Percentiles rank a stretch among this genome's conserved stretches.
phyloP scores from a whole-genome alignment of 1,140 invertebrate species.

The Drosophila grimshawi region DNA sequence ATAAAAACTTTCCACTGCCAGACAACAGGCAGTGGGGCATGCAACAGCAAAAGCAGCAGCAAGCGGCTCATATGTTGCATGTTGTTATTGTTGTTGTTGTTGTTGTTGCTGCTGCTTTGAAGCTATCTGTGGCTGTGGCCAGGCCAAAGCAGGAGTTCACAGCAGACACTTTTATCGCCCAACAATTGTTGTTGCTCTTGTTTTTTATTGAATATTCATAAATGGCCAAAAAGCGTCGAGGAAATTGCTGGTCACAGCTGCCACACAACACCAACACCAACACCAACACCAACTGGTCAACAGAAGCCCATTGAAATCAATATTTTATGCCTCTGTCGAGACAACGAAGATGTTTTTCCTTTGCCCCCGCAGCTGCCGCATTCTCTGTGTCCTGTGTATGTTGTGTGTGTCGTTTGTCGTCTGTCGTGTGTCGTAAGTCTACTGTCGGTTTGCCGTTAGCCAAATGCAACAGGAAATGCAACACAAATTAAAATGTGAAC shows the following conservation, averaged over 20 bases:
- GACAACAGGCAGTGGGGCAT: constrained; percentile 21
- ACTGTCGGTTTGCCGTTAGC: constrained; percentile 6
- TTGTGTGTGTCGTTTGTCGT: not conserved
- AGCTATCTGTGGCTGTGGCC: constrained; percentile 59
- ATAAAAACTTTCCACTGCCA: constrained; percentile 68
- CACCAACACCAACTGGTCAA: constrained; percentile 11
- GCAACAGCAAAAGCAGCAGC: constrained; percentile 1
- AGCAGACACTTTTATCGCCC: constrained; percentile 26
- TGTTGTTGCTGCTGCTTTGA: constrained; percentile 13
- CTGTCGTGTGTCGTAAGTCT: not conserved
- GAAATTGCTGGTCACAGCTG: constrained; percentile 47
- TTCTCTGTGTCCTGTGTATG: not conserved
- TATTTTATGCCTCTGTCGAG: constrained; percentile 68
- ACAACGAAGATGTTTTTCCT: constrained; percentile 39
- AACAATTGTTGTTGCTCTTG: constrained; percentile 11
- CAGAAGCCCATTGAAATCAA: constrained; percentile 64
- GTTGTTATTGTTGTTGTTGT: constrained; percentile 27
- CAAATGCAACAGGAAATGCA: constrained; percentile 77
- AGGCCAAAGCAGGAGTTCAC: constrained; percentile 18
- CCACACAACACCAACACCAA: too few species aligned
- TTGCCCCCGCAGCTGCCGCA: not conserved
- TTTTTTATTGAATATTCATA: constrained; percentile 82
- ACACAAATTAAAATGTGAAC: constrained; percentile 73
- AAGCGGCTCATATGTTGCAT: constrained; percentile 54
- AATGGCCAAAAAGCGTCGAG: constrained; percentile 64